These are phyloP conservation scores for Triplophysa tibetana DNA, from an alignment of 2,113 vertebrate species.

Conservation along the genomic window DNA sequence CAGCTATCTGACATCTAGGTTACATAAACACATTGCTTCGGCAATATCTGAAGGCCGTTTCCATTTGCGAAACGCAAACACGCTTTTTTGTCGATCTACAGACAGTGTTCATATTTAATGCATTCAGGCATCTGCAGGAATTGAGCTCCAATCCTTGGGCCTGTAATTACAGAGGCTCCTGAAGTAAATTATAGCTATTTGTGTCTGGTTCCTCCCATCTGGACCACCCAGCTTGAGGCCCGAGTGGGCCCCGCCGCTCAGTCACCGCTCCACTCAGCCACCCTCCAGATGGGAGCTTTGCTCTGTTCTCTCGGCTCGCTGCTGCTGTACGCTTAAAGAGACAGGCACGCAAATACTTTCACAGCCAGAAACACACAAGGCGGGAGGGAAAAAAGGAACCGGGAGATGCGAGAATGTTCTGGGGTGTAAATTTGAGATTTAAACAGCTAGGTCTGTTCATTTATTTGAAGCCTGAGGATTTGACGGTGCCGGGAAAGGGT, in stretches of 20 bases:
- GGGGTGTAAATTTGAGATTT: constrained; percentile 11
- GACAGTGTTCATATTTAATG: constrained; percentile 64
- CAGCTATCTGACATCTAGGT: constrained; percentile 28
- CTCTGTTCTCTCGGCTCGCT: constrained; percentile 60
- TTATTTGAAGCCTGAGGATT: background rate
- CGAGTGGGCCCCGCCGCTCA: constrained; percentile 58
- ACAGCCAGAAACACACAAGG: constrained; percentile 25
- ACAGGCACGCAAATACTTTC: constrained; percentile 70
- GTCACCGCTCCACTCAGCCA: constrained; percentile 53
- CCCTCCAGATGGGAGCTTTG: constrained; percentile 64
- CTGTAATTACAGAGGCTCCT: constrained; percentile 84
- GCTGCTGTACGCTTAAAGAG: constrained; percentile 74
- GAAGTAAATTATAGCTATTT: constrained; percentile 88
- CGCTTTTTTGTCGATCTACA: constrained; percentile 42
- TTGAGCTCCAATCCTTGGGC: constrained; percentile 79
- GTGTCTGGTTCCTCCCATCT: constrained; percentile 86
- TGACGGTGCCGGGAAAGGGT: background rate
- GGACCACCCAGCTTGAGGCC: constrained; percentile 81
- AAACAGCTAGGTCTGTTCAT: background rate
- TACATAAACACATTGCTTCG: constrained; percentile 30
- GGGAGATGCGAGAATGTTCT: constrained; percentile 18
- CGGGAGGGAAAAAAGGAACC: constrained; percentile 20
- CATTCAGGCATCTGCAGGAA: constrained; percentile 74
- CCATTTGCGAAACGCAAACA: constrained; percentile 41
- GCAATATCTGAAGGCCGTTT: constrained; percentile 22